Percentiles rank a stretch among this genome's conserved stretches.
phyloP scores from a whole-genome alignment of 2,888 invertebrate genomes.

The Drosophila koepferae region DNA sequence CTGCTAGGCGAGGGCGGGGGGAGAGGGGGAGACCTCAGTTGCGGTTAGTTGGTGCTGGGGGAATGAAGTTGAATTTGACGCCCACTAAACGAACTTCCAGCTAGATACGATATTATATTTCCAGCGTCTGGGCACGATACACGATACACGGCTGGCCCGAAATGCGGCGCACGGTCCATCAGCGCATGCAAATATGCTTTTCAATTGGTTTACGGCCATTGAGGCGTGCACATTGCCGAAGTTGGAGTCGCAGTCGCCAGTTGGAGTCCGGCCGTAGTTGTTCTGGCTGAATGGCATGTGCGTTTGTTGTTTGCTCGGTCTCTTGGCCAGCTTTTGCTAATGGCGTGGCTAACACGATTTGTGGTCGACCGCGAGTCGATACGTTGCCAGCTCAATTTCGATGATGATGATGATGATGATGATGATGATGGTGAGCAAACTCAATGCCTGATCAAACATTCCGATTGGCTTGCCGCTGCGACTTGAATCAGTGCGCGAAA shows the following conservation, averaged over 20 bases:
- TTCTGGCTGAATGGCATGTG: slow-evolving; percentile 36
- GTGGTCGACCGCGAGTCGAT: slow-evolving; percentile 59
- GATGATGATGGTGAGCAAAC: slow-evolving; percentile 50
- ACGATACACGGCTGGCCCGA: slow-evolving; percentile 38
- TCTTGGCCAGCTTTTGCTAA: slow-evolving; percentile 74
- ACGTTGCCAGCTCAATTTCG: slow-evolving; percentile 40
- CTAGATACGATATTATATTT: slow-evolving; percentile 73
- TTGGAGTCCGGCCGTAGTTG: not conserved
- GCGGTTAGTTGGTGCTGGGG: slow-evolving; percentile 18
- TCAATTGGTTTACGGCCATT: slow-evolving; percentile 78
- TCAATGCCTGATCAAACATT: slow-evolving; percentile 75
- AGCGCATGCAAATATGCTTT: slow-evolving; percentile 79
- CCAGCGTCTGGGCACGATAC: slow-evolving; percentile 35
- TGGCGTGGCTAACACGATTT: slow-evolving; percentile 79
- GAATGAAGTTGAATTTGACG: slow-evolving; percentile 33
- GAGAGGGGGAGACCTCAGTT: not conserved
- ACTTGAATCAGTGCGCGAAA: slow-evolving; percentile 30
- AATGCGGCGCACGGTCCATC: slow-evolving; percentile 66
- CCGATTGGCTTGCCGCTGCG: slow-evolving; percentile 60
- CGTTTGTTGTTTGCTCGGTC: slow-evolving; percentile 47
- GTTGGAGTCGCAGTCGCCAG: slow-evolving; percentile 1
- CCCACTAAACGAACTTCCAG: slow-evolving; percentile 58
- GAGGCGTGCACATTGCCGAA: slow-evolving; percentile 63
- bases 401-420: not conserved
- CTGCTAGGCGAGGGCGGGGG: slow-evolving; percentile 14